Conservation (phyloP, 2,797 vertebrate genomes). For the Anolis apletophallus region DNA sequence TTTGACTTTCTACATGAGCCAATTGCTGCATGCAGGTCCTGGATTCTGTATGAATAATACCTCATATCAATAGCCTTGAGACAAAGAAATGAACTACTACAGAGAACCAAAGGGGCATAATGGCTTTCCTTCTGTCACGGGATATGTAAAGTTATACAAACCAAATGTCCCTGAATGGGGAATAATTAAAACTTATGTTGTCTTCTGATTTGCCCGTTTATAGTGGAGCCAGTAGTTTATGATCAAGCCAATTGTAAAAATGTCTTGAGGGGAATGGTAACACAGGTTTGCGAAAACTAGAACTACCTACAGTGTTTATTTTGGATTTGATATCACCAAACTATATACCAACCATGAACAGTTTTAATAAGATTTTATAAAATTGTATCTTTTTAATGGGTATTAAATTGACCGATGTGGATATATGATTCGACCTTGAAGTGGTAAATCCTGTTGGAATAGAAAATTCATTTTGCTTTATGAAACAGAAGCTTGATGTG, state of each 20-base stretch:
- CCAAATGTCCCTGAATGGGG: background rate
- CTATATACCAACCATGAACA: background rate
- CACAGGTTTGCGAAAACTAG: rapidly evolving
- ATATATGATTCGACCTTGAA: background rate
- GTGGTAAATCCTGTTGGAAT: slow-evolving; percentile 35
- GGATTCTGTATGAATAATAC: background rate
- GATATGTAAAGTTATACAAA: background rate
- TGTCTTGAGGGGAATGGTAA: background rate
- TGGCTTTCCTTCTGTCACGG: too few relatives aligned
- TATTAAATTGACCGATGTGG: slow-evolving; percentile 27
- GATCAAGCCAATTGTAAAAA: background rate
- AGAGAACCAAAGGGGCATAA: background rate
- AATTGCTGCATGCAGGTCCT: background rate
- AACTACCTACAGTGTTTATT: background rate
- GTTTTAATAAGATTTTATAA: slow-evolving; percentile 26
- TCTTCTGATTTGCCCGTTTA: background rate
- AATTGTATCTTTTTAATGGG: slow-evolving; percentile 29
- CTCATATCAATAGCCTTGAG: background rate
- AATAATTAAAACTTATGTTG: background rate
- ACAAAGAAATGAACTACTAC: background rate
- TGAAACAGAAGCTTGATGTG: background rate
- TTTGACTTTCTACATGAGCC: background rate
- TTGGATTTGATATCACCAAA: slow-evolving; percentile 11
- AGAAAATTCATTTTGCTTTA: slow-evolving; percentile 21
- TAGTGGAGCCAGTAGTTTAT: background rate